Evolutionary conservation across 2,113 vertebrate species (phyloP), one percentile per base, ranked within the genome.

Genomic region (Sakesphorus luctuosus): DNA sequence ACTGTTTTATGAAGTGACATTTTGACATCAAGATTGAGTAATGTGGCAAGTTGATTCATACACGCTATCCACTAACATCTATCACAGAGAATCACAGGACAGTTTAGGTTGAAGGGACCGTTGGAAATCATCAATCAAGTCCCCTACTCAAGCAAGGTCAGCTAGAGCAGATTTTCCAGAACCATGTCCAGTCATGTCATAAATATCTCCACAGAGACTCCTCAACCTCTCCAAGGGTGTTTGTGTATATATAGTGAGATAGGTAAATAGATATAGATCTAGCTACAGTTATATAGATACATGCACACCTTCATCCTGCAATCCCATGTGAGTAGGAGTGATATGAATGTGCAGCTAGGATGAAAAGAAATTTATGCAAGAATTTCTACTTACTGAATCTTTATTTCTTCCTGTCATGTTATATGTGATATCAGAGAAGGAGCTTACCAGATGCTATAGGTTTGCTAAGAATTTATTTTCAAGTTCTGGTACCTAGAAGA

Each of bases 211-310:
- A 52, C 7, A 47, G 58, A 61, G 4, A 61, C 25, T 67, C 18
- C 29, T 46, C 52, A 82, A 10, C 11, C 5, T 2, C 55, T 85
- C 28, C 28, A 40, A 1, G 3, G 1, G 3, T 24, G 19, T 15
- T 20, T 6, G 19, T 44, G 2, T 2, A 0, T 20, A 6, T 10
- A 6, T 2, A 1, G 11, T 50, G 11, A 52, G 7, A 31, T 25
- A 50, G 24, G 49, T 49, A 25, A 19, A 18, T 0, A 47, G 13
- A 43, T 5, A 38, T 7, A 33, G 8, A 55, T 33, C 17, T 4
- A 77, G 28, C 20, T 52, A 36, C 3, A 25, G 16, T 29, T 71
- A 23, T 20, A 36, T 8, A 53, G 23, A 55, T 44, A 44, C 6
- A 43, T 50, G 28, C 1, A 13, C 3, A n/a, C 7, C 4, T 50